Evolutionary conservation across 2,797 vertebrate species (phyloP).

Genomic region (Perodicticus potto): DNA sequence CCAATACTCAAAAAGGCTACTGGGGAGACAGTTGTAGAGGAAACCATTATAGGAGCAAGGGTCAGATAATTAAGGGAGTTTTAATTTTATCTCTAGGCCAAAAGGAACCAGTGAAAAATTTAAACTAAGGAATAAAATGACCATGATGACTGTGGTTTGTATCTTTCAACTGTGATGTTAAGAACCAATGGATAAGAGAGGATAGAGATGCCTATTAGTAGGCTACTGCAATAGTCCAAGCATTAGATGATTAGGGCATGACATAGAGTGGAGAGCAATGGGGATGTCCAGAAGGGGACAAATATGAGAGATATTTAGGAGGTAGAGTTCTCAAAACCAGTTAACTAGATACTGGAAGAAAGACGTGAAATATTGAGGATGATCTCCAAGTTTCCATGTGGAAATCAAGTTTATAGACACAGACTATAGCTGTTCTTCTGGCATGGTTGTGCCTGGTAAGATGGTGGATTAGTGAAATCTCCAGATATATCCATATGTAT

Average conservation of each 20-base stretch:
- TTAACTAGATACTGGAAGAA: not conserved
- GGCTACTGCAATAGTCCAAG: not conserved
- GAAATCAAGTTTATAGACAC: not conserved
- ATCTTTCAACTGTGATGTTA: not conserved
- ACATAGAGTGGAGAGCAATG: not conserved
- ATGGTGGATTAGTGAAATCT: not conserved
- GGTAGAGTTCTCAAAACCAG: not conserved
- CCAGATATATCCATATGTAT: not conserved
- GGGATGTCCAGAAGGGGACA: not conserved
- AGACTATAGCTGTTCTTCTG: not conserved
- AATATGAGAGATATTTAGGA: not conserved
- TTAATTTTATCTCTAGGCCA: not conserved
- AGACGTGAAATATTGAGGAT: not conserved
- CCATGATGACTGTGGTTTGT: not conserved
- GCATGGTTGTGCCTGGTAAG: not conserved
- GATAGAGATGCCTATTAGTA: not conserved
- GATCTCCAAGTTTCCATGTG: not conserved
- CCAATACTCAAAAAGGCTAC: not conserved
- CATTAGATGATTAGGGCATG: not conserved
- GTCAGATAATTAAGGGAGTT: not conserved
- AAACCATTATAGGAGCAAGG: not conserved
- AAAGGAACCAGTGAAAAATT: not conserved
- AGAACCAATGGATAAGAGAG: not conserved
- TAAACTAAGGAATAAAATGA: not conserved
- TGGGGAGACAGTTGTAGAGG: not conserved